A percentile compares a stretch with the other conserved stretches of the same genome.
These are phyloP conservation scores for Papilio elwesi DNA, from an alignment of 2,888 invertebrate species.

Conservation along the genomic window DNA sequence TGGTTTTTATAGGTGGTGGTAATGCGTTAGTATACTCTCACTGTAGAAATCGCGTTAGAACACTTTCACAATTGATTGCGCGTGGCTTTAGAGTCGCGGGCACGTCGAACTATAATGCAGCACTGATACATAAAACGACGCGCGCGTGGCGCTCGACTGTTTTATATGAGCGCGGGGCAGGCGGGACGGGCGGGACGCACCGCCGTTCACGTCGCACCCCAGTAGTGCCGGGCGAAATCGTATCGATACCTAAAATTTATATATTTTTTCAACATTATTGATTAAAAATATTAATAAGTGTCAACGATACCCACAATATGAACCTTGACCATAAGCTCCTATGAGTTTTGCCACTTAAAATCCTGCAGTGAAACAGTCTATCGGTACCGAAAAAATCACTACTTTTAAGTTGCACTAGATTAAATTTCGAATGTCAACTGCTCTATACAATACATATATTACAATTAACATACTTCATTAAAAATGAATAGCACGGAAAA, in stretches of 20 bases:
- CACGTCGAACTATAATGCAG: slow-evolving; percentile 67
- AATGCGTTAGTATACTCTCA: slow-evolving; percentile 68
- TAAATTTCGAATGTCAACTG: no score
- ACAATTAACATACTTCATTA: no score
- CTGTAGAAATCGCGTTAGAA: slow-evolving; percentile 73
- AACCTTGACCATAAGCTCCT: no score
- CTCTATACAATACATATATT: no score
- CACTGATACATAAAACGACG: slow-evolving; percentile 75
- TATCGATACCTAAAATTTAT: slow-evolving; percentile 31
- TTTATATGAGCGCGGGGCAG: slow-evolving; percentile 65
- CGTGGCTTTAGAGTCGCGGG: slow-evolving; percentile 64
- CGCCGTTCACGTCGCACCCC: slow-evolving; percentile 62
- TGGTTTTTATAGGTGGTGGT: slow-evolving; percentile 54
- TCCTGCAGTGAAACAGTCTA: no score
- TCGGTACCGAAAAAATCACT: no score
- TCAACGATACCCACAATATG: not conserved
- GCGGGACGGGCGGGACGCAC: slow-evolving; percentile 52
- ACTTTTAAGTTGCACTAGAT: no score
- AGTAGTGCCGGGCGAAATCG: slow-evolving; percentile 62
- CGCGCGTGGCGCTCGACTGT: slow-evolving; percentile 70
- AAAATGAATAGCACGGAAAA: no score
- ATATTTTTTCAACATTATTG: not conserved
- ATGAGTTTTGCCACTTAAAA: no score
- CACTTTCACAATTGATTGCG: slow-evolving; percentile 81
- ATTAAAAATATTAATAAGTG: not conserved